Evolutionary conservation across 2,797 vertebrate species (phyloP), one percentile per base, ranked within the genome.

Genomic region (Lagocephalus sceleratus): DNA sequence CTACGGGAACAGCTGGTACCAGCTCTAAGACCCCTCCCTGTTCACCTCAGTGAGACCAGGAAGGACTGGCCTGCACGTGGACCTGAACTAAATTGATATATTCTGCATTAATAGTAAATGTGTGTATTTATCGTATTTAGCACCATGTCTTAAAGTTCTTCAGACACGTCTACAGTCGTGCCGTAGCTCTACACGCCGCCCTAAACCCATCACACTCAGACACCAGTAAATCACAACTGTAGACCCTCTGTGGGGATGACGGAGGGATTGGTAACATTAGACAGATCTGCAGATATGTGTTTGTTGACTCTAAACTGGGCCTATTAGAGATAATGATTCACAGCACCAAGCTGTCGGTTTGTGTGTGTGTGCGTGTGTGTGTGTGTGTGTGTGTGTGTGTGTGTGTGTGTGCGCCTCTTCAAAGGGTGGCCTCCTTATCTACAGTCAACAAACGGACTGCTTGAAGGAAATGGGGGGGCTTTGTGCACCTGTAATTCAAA

Each of bases 251-350:
- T 71, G 20, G 42, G 55, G 52, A 40, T 59, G 65, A 71, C 51
- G 20, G 29, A 9, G 32, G 48, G 48, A 35, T 71, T 51, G 63
- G 62, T 42, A 51, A 54, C 59, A 72, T 40, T 63, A 38, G 56
- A 67, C 57, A 68, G 56, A 76, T 74, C 71, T 46, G 56, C 74
- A 79, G 20, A 66, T 50, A 21, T 53, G 47, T 76, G 78, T 86
- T 86, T 89, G 85, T 88, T 89, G 87, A 87, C 83, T 78, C 79
- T 81, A 81, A 85, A 80, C 67, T 58, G 55, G 60, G 64, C 81
- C 83, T 79, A 88, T 89, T 83, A 90, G 73, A 79, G 78, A 85
- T 87, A 78, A 90, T 87, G 78, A 89, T 84, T 82, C 75, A 61
- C 57, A 65, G 76, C 70, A 77, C 73, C 68, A 63, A 66, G 74